phyloP scores from a whole-genome alignment of 2,797 vertebrate species.

The Pempheris klunzingeri region DNA sequence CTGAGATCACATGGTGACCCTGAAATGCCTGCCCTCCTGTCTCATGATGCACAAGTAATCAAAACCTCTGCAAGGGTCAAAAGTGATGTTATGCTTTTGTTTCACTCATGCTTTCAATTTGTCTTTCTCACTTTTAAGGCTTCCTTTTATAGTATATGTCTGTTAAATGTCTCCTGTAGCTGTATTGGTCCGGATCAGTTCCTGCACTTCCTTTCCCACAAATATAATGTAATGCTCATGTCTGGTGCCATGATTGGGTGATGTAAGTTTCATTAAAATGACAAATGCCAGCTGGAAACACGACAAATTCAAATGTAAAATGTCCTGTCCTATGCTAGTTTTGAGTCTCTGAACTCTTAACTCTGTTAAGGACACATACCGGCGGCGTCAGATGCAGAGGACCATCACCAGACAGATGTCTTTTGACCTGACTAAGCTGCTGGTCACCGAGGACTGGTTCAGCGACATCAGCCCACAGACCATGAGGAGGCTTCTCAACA shows the following conservation, averaged over 20 bases:
- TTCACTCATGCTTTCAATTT: not conserved
- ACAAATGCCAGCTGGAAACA: slow-evolving; percentile 4
- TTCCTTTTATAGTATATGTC: not conserved
- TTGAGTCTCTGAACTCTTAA: slow-evolving; percentile 6
- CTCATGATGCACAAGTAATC: slow-evolving; percentile 47
- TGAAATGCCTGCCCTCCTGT: slow-evolving; percentile 25
- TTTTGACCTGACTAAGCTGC: slow-evolving; percentile 96
- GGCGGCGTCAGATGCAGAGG: slow-evolving; percentile 95
- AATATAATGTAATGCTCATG: not conserved
- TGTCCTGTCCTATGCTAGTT: slow-evolving; percentile 4
- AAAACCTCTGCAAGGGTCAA: slow-evolving; percentile 9
- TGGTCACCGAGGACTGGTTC: slow-evolving; percentile 99
- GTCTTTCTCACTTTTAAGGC: not conserved
- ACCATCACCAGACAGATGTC: slow-evolving; percentile 97
- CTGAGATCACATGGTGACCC: slow-evolving; percentile 45
- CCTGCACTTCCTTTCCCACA: not conserved
- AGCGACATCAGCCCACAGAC: slow-evolving; percentile 99
- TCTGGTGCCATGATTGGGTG: not conserved
- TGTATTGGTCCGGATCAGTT: not conserved
- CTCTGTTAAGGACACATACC: slow-evolving; percentile 92
- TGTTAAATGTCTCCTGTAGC: not conserved
- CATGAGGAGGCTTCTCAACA: slow-evolving; percentile 97
- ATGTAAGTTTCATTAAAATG: not conserved
- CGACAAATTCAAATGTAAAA: not conserved
- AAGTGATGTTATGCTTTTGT: slow-evolving; percentile 13